Conservation (phyloP, 2,888 invertebrate species). For the Leucophenga maculata region DNA sequence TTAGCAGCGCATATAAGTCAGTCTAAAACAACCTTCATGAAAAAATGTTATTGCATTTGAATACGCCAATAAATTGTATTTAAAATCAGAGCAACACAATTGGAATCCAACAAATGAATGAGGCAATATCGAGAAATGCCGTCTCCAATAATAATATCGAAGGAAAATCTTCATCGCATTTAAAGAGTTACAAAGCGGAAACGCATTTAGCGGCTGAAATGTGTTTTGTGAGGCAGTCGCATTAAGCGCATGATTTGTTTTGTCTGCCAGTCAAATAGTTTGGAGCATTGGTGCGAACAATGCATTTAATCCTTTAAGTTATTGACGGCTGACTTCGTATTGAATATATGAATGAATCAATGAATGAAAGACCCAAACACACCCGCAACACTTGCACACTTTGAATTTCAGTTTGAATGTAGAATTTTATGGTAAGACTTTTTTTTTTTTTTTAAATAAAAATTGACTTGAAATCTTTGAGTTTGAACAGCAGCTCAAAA, state of each 20-base stretch:
- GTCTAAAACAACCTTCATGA: slow-evolving; percentile 24
- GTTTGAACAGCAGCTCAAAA: no score
- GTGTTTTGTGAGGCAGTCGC: background rate
- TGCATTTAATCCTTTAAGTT: slow-evolving; percentile 64
- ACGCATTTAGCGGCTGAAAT: no score
- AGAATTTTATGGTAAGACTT: background rate
- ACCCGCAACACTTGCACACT: slow-evolving; percentile 40
- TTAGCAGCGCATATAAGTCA: slow-evolving; percentile 19
- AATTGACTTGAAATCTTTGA: no score
- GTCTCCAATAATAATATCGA: background rate
- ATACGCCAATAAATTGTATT: slow-evolving; percentile 58
- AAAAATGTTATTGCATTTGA: slow-evolving; percentile 57
- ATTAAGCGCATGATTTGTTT: slow-evolving; percentile 60
- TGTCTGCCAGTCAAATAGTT: slow-evolving; percentile 57
- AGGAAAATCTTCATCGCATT: background rate
- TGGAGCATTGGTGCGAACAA: slow-evolving; percentile 39
- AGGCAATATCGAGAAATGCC: background rate
- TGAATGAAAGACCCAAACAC: background rate
- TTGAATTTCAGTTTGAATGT: slow-evolving; percentile 40
- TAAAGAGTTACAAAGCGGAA: no score
- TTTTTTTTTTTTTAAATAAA: no score
- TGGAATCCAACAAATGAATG: slow-evolving; percentile 13
- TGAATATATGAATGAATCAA: slow-evolving; percentile 1
- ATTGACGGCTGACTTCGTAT: slow-evolving; percentile 45
- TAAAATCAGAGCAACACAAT: slow-evolving; percentile 37